Evolutionary conservation across 2,888 invertebrate species (phyloP), one percentile per base, ranked within the genome.

Genomic region (Monoplex corrugatus): DNA sequence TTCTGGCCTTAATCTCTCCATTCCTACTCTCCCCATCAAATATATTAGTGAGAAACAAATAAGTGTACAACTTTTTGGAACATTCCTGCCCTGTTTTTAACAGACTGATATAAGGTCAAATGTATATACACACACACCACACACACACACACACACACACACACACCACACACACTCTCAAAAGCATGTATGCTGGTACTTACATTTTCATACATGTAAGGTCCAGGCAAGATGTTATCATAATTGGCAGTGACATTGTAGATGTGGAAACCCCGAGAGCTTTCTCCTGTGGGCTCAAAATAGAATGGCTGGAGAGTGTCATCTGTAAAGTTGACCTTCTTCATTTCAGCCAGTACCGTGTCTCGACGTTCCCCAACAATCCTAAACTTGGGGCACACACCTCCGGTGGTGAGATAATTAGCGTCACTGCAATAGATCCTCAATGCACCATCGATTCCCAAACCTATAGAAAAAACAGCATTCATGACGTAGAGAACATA

Each of bases 401-500:
- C 87, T 10, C 35, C 32, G 1, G 44, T 75, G 72, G 28, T 86
- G 85, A 2, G 72, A 5, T 86, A 82, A 5, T n/a, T 44, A 35
- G 19, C 57, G 23, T 57, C 40, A 0, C 91, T 91, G 86, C 95
- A 95, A 40, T 93, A 87, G 35, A 91, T 87, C 10, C 86, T 40
- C 8, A 95, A 78, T 13, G 95, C 93, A 10, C 92, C 83, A 85
- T 95, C 91, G 3, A 95, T 92, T 10, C 94, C 95, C 6, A 94
- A 87, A 2, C 95, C 95, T 6, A 93, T 92, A 0, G 95, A 92
- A 89, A 95, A 95, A 3, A 95, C 95, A 16, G 95, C 95, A 90
- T 95, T 95, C 75, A 95, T 92, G 1, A 95, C 95, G 89, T 95
- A 95, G n/a, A 95, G 91, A 0, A 93, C 94, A 84, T 95, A 95